Evolutionary conservation across 2,797 vertebrate genomes (phyloP), one percentile per base, ranked within the genome.

Genomic region (Protosalanx chinensis): DNA sequence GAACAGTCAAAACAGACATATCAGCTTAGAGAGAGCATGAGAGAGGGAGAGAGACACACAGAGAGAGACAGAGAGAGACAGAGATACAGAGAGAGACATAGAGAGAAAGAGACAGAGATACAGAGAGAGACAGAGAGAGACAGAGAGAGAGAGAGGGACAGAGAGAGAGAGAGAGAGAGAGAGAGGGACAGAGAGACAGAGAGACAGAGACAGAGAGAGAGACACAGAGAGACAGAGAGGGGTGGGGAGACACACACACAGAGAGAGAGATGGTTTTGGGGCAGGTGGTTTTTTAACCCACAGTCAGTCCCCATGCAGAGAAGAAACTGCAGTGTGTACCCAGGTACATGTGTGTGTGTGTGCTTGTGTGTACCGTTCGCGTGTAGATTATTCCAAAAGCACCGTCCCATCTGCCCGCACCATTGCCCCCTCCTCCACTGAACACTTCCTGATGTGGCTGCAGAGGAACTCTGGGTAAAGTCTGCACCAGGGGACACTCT

Each of bases 1-100:
- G 30, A 63, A 37, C 61, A 63, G 61, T 63, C 30, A 63, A 64
- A 20, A 64, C 63, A 64, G 63, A 64, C 10, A 41, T 32, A 37
- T 56, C 51, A 56, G 51, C 15, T 53, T 53, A 61, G 27, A 13
- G 8, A 27, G 59, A 41, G 37, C 37, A 6, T 7, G 18, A 18
- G 16, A n/a, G 51, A n/a, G 16, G 4, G 51, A 29, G 58, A 29
- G 20, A 29, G 58, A 60, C 23, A 29, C 23, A 29, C 8, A 62
- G 29, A 51, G 49, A 56, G 30, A 30, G 37, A 18, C 15, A 63
- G 18, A 32, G 12, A 37, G 35, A 35, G 33, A 35, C 3, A 35
- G 33, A 4, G 3, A 35, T 3, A 35, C 1, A 35, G n/a, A 61
- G 60, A 56, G 30, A 30, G 37, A 18, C 15, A 63, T 1, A 27